Evolutionary conservation across 2,888 invertebrate species (phyloP).

Genomic region (Hartigia nigra): DNA sequence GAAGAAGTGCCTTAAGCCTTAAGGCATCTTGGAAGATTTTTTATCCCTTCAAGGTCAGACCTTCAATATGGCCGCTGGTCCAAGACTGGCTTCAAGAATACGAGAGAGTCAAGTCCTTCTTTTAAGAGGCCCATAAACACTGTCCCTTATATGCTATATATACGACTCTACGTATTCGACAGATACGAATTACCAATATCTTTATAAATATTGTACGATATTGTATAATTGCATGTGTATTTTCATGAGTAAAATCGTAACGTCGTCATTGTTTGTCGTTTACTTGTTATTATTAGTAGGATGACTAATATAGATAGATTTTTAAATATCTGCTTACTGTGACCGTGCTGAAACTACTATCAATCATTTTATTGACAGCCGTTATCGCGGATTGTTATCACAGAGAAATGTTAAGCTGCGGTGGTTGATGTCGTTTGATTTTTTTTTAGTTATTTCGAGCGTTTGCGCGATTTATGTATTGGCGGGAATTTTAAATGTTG

Average conservation of each 20-base stretch:
- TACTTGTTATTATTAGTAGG: neutral
- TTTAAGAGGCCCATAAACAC: constrained; percentile 54
- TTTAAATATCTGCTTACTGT: neutral
- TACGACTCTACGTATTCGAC: neutral
- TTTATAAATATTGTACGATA: neutral
- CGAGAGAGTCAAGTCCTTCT: constrained; percentile 31
- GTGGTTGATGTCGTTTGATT: neutral
- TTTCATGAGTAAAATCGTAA: neutral
- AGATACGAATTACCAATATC: neutral
- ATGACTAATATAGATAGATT: neutral
- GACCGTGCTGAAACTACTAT: neutral
- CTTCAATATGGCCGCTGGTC: constrained; percentile 61
- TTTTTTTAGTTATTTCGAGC: neutral
- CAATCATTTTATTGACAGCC: neutral
- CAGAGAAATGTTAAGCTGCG: neutral
- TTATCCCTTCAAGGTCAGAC: constrained; percentile 58
- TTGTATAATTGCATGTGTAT: neutral
- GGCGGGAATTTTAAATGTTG: neutral
- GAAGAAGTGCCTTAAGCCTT: constrained; percentile 7
- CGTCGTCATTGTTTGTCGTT: neutral
- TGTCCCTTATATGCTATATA: neutral
- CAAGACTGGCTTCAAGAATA: constrained; percentile 40
- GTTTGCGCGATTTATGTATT: neutral
- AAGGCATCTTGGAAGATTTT: constrained; percentile 51
- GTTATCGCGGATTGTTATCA: neutral